A percentile compares a stretch with the other conserved stretches of the same genome.
These are phyloP conservation scores for Cryptomyrus ogoouensis DNA, from an alignment of 2,113 vertebrate genomes.

Conservation along the genomic window DNA sequence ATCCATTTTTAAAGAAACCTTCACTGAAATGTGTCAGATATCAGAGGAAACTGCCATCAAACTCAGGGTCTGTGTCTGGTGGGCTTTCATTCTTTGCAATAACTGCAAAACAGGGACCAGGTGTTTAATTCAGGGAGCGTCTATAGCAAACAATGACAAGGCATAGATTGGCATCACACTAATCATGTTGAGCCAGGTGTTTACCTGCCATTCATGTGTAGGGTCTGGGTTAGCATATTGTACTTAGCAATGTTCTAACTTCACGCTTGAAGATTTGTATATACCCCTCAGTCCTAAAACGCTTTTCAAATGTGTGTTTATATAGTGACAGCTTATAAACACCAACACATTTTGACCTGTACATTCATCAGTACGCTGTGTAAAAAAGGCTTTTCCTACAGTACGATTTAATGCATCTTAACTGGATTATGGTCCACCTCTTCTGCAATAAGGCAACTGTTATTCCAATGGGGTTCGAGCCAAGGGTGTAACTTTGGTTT, in stretches of 20 bases:
- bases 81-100: neutral
- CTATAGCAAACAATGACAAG: neutral
- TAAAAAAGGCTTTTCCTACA: neutral
- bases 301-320: neutral
- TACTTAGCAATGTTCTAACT: neutral
- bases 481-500: neutral
- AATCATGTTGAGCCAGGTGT: neutral
- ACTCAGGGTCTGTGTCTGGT: neutral
- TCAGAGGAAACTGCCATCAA: neutral
- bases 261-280: neutral
- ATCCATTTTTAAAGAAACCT: neutral
- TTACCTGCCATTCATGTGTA: neutral
- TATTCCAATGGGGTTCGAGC: neutral
- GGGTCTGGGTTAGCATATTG: neutral
- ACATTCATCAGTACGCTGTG: neutral
- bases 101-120: neutral
- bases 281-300: neutral
- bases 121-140: neutral
- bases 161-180: neutral
- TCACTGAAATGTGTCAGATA: neutral
- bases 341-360: neutral
- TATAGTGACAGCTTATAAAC: neutral
- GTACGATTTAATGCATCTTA: neutral
- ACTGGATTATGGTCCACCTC: neutral
- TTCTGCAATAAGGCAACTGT: neutral